A percentile compares a stretch with the other conserved stretches of the same genome.
phyloP scores from a whole-genome alignment of 1,140 invertebrate genomes.

The Paralvinella palmiformis region DNA sequence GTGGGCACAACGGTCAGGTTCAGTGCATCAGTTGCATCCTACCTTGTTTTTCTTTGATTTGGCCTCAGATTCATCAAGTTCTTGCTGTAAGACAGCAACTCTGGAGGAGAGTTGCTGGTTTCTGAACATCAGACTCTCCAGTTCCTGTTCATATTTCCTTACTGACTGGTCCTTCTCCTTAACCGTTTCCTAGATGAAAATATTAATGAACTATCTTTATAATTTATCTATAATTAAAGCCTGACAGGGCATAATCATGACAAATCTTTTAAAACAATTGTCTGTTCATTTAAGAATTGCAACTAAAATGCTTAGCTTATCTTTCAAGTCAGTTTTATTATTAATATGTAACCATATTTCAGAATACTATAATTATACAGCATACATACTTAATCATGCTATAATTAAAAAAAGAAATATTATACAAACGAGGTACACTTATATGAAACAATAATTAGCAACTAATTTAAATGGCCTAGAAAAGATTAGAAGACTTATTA shows the following conservation, averaged over 20 bases:
- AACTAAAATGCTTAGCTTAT: too few relatives aligned
- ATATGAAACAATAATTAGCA: neutral
- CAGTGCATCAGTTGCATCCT: too few relatives aligned
- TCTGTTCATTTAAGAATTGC: too few relatives aligned
- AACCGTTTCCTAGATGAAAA: conserved; percentile 65
- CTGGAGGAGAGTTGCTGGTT: conserved; percentile 88
- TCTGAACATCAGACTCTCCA: conserved; percentile 84
- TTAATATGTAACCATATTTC: too few relatives aligned
- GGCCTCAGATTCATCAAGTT: conserved; percentile 65
- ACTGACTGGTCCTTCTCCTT: conserved; percentile 77
- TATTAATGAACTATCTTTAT: too few relatives aligned
- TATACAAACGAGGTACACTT: neutral
- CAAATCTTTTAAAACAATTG: too few relatives aligned
- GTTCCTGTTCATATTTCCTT: conserved; percentile 81
- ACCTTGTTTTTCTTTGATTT: conserved; percentile 39
- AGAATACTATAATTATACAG: neutral
- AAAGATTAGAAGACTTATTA: neutral
- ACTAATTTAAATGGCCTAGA: neutral
- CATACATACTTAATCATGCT: neutral
- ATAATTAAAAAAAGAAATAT: neutral
- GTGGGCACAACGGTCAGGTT: too few relatives aligned
- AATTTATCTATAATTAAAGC: too few relatives aligned
- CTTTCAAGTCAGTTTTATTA: too few relatives aligned
- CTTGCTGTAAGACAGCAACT: conserved; percentile 81
- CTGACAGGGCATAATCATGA: too few relatives aligned